Base-by-base conservation (phyloP, 64 coral and sea anemone genomes). In the Dendronephthya gigantea region DNA sequence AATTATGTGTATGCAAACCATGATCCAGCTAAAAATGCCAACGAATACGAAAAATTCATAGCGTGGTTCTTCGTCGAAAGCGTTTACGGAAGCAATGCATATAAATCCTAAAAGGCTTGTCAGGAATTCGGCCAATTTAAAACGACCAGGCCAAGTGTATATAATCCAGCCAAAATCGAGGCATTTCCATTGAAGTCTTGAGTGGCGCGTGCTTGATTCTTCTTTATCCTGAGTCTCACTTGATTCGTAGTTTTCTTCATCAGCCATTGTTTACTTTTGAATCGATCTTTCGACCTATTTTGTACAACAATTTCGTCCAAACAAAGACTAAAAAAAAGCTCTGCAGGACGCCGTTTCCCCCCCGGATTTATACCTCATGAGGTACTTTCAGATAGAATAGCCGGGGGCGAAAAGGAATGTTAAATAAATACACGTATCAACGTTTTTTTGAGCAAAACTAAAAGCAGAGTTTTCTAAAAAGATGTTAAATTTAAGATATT, bases 1-100 rank as follows among this genome's bases (percentile, higher is more conserved):
- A 79, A 79, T 34, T 33, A 79, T 79, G 72, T 79, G 72, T 33
- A 79, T 10, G 37, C 30, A 79, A 15, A 79, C 72, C 72, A 79
- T 79, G 22, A 79, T 33, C 72, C 72, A 79, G 72, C 32, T 36
- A 9, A 79, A 79, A 39, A 79, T 29, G 22, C 72, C 72, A 3
- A 79, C 72, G 13, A 79, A 79, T 4, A 79, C 72, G 72, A 36
- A 79, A 9, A 79, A 79, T 34, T 79, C 72, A 19, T 33, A 79
- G 28, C 72, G 25, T 79, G 72, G 29, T 79, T 79, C 72, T 12
- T 39, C 36, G 15, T 79, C 72, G 32, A 79, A 34, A 1, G 29
- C 9, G 29, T 79, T 79, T 33, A 35, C 72, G 25, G 72, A 13
- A 79, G 72, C 72, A 34, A 79, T 79, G 6, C 19, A 79, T 36